A percentile compares a stretch with the other conserved stretches of the same genome.
phyloP scores from a whole-genome alignment of 2,888 invertebrate genomes.

The Prosopocoilus inquinatus region DNA sequence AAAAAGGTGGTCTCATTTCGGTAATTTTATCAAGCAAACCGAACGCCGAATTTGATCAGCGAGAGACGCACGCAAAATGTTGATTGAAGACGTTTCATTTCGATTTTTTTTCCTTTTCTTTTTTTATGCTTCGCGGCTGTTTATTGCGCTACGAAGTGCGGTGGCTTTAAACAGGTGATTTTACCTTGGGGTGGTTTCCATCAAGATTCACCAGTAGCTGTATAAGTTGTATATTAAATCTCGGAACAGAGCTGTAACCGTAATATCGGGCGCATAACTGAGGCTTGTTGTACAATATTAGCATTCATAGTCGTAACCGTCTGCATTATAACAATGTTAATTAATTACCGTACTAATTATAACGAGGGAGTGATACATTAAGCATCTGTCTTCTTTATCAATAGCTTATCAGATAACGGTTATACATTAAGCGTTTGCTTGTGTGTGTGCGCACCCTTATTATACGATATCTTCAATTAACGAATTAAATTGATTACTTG shows the following conservation, averaged over 20 bases:
- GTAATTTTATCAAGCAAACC: not conserved
- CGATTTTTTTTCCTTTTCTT: too few species aligned
- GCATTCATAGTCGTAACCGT: conserved; percentile 47
- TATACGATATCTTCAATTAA: conserved; percentile 1
- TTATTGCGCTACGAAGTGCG: not conserved
- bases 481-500: not conserved
- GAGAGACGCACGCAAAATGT: not conserved
- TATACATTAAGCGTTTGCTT: conserved; percentile 17
- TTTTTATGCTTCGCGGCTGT: too few species aligned
- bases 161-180: conserved; percentile 2
- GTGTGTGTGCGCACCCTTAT: not conserved
- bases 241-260: conserved; percentile 29
- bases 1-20: conserved; percentile 9
- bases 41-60: not conserved
- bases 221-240: conserved; percentile 39
- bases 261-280: conserved; percentile 34
- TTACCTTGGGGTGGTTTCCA: conserved; percentile 12
- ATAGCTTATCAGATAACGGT: conserved; percentile 30
- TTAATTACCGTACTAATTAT: conserved; percentile 47
- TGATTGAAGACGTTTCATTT: too few species aligned
- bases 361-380: conserved; percentile 42
- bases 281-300: conserved; percentile 43
- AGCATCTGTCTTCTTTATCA: conserved; percentile 38
- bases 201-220: conserved; percentile 21
- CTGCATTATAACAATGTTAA: conserved; percentile 49